A percentile compares a stretch with the other conserved stretches of the same genome.
Evolutionary conservation across 2,888 invertebrate species (phyloP).

Genomic region (Morpho achilles): DNA sequence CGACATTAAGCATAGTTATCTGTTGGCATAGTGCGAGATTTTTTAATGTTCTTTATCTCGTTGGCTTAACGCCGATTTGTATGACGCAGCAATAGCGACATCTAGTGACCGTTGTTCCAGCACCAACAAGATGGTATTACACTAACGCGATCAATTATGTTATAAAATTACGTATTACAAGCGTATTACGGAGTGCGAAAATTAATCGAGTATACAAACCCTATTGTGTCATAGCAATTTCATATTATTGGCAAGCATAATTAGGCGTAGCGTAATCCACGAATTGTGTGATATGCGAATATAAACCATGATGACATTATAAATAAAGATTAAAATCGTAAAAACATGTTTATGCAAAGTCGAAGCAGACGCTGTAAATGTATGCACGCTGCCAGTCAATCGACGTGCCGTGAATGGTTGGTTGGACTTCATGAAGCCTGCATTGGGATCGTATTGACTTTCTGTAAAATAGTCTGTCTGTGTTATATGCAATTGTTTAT

Average conservation of each 20-base stretch:
- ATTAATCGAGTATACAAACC: constrained; percentile 13
- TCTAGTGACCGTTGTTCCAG: no score
- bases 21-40: no score
- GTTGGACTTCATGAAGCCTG: constrained; percentile 42
- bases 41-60: no score
- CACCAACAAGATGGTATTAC: no score
- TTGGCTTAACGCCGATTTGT: no score
- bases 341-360: background rate
- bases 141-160: no score
- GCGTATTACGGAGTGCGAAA: constrained; percentile 6
- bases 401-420: constrained; percentile 35
- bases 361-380: constrained; percentile 15
- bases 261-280: constrained; percentile 7
- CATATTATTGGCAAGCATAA: constrained; percentile 15
- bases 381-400: constrained; percentile 33
- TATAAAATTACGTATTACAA: no score
- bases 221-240: constrained; percentile 12
- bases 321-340: background rate
- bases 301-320: background rate
- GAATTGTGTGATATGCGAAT: background rate
- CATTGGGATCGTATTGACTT: constrained; percentile 20
- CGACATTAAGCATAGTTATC: no score
- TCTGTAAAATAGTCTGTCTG: constrained; percentile 7
- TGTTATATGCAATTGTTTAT: background rate
- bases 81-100: no score